Evolutionary conservation across 2,888 invertebrate genomes (phyloP).

Genomic region (Stenichneumon culpator): DNA sequence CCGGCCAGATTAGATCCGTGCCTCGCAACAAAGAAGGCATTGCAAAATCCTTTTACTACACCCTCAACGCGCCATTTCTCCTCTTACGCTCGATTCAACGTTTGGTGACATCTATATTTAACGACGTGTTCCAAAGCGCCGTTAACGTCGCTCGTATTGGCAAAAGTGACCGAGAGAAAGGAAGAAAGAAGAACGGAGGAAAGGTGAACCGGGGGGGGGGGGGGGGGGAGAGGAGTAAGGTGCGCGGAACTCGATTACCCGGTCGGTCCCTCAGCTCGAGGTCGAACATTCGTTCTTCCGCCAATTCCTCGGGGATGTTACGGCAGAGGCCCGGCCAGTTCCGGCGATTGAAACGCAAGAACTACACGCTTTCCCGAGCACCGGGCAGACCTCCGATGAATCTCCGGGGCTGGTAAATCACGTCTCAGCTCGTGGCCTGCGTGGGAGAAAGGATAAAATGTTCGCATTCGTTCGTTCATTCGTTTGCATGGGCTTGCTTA

Average conservation of each 20-base stretch:
- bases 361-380: conserved; percentile 33
- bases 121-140: conserved; percentile 58
- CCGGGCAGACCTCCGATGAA: conserved; percentile 17
- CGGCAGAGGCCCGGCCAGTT: conserved; percentile 29
- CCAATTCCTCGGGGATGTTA: conserved; percentile 57
- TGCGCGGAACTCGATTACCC: conserved; percentile 66
- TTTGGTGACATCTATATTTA: conserved; percentile 57
- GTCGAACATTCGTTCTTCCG: conserved; percentile 63
- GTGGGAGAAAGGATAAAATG: neutral
- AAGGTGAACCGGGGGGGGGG: neutral
- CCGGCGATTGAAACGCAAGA: conserved; percentile 22
- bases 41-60: conserved; percentile 45
- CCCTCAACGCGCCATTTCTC: conserved; percentile 17
- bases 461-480: conserved; percentile 25
- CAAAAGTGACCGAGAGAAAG: conserved; percentile 46
- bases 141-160: conserved; percentile 61
- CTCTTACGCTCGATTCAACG: conserved; percentile 30
- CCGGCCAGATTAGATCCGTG: conserved; percentile 71
- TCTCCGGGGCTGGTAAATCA: conserved; percentile 52
- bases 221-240: conserved; percentile 1
- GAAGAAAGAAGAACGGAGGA: conserved; percentile 22
- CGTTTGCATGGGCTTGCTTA: neutral
- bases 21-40: conserved; percentile 58
- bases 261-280: conserved; percentile 18
- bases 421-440: conserved; percentile 2